Evolutionary conservation across 2,113 vertebrate genomes (phyloP).

Genomic region (Sula dactylatra): DNA sequence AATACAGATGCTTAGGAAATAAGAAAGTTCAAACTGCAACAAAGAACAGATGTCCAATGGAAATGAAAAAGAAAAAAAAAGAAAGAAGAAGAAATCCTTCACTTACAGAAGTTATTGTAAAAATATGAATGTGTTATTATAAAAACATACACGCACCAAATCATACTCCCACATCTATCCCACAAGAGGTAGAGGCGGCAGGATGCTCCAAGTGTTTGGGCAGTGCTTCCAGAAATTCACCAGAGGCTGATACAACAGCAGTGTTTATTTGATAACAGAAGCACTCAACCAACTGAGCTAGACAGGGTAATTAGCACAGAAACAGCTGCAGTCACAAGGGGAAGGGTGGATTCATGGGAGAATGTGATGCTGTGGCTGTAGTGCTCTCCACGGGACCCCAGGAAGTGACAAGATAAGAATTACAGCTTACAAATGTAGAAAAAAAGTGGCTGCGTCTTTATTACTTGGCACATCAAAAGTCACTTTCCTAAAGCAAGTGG

Average conservation of each 20-base stretch:
- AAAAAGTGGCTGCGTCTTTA: neutral
- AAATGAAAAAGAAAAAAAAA: neutral
- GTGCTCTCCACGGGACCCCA: neutral
- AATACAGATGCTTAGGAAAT: neutral
- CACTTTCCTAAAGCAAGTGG: neutral
- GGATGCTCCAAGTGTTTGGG: neutral
- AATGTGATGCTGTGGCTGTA: neutral
- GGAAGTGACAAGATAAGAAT: neutral
- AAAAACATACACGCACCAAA: neutral
- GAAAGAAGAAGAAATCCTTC: neutral
- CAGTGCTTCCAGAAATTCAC: neutral
- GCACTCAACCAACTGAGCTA: neutral
- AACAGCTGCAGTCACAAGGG: constrained; percentile 26
- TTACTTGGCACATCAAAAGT: neutral
- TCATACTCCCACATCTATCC: neutral
- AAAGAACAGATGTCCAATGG: neutral
- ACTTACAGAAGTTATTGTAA: neutral
- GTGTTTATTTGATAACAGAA: constrained; percentile 24
- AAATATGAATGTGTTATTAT: neutral
- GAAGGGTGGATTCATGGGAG: neutral
- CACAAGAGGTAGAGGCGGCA: neutral
- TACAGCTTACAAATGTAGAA: neutral
- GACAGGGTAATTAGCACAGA: neutral
- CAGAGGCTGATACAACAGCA: neutral
- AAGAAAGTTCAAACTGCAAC: neutral